Conservation (phyloP, 2,888 invertebrate genomes). For the Andrena camellia region DNA sequence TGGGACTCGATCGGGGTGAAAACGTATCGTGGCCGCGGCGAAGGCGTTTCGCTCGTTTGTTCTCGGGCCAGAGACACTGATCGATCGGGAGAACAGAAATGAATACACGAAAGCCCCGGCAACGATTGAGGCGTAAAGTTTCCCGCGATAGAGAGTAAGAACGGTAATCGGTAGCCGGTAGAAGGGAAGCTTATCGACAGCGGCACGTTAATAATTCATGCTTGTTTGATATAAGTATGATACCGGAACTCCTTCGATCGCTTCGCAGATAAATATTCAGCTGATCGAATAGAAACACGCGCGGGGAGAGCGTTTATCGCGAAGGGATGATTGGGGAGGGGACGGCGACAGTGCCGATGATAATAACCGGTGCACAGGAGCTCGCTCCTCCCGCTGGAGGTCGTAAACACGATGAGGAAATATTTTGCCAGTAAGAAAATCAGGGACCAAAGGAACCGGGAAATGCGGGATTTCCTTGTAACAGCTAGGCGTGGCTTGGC, state of each 20-base stretch:
- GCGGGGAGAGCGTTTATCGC: not conserved
- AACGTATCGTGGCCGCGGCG: slow-evolving; percentile 7
- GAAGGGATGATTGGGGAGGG: not conserved
- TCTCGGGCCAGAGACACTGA: not conserved
- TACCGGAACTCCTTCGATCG: slow-evolving; percentile 10
- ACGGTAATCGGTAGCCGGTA: not conserved
- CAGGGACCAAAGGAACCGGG: no score
- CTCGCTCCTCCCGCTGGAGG: no score
- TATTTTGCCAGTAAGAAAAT: no score
- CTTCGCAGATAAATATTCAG: not conserved
- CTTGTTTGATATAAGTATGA: not conserved
- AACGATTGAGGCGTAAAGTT: slow-evolving; percentile 27
- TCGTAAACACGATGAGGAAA: no score
- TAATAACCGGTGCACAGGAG: no score
- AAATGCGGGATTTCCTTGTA: no score
- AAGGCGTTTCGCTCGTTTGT: slow-evolving; percentile 26
- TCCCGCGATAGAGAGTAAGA: not conserved
- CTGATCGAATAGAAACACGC: not conserved
- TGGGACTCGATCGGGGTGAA: slow-evolving; percentile 1
- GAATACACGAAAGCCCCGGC: not conserved
- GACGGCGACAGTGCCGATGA: no score
- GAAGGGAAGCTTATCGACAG: slow-evolving; percentile 3
- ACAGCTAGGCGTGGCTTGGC: not conserved
- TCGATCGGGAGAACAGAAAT: slow-evolving; percentile 17
- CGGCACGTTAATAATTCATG: slow-evolving; percentile 26